phyloP scores from a whole-genome alignment of 2,888 invertebrate genomes.

The Scaptomyza cyrtandrae region DNA sequence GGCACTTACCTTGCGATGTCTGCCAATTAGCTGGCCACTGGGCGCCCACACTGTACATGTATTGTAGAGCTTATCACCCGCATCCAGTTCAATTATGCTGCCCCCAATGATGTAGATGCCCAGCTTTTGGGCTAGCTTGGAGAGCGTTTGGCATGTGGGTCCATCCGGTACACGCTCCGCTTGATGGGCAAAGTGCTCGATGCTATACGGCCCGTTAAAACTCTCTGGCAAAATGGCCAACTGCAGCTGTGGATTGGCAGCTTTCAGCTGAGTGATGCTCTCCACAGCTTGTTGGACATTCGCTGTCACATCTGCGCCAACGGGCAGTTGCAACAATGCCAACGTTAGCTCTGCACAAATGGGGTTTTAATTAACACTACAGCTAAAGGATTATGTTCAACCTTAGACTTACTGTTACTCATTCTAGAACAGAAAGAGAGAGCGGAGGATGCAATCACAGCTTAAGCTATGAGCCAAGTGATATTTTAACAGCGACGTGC shows the following conservation, averaged over 20 bases:
- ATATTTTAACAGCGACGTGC: background rate
- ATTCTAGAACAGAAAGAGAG: slow-evolving; percentile 15
- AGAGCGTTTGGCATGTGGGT: slow-evolving; percentile 89
- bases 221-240: slow-evolving; percentile 92
- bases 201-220: slow-evolving; percentile 97
- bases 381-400: slow-evolving; percentile 20
- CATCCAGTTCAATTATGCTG: slow-evolving; percentile 92
- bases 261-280: slow-evolving; percentile 70
- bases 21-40: slow-evolving; percentile 90
- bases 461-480: slow-evolving; percentile 24
- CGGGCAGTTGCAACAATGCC: slow-evolving; percentile 76
- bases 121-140: slow-evolving; percentile 90
- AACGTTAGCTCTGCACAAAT: slow-evolving; percentile 69
- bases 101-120: slow-evolving; percentile 94
- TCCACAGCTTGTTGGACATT: slow-evolving; percentile 74
- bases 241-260: slow-evolving; percentile 79
- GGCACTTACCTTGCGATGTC: slow-evolving; percentile 90
- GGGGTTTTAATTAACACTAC: slow-evolving; percentile 40
- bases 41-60: slow-evolving; percentile 95
- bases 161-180: slow-evolving; percentile 95
- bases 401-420: slow-evolving; percentile 44
- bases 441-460: background rate
- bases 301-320: slow-evolving; percentile 57
- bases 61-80: slow-evolving; percentile 89
- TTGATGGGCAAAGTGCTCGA: slow-evolving; percentile 90